Evolutionary conservation across 1,140 invertebrate genomes (phyloP).

Genomic region (Rhopalosiphum maidis): DNA sequence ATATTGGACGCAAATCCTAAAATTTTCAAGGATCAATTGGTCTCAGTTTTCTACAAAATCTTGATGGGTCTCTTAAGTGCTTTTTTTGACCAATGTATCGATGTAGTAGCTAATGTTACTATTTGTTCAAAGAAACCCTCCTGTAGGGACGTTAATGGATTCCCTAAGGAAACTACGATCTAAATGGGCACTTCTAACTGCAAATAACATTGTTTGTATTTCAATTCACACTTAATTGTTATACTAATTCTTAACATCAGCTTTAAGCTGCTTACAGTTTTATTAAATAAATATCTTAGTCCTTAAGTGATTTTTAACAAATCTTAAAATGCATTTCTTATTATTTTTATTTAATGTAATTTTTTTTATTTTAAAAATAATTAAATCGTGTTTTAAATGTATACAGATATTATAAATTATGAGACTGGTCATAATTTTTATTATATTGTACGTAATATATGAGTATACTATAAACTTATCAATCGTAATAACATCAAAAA

Average conservation of each 20-base stretch:
- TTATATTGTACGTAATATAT: no score
- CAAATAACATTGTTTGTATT: conserved; percentile 26
- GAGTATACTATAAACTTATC: no score
- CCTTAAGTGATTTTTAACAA: background rate
- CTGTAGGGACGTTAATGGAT: conserved; percentile 10
- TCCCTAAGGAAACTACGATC: background rate
- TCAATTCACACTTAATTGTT: background rate
- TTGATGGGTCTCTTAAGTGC: background rate
- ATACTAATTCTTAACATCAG: background rate
- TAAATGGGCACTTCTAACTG: conserved; percentile 21
- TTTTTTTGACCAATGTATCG: conserved; percentile 26
- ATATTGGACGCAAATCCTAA: background rate
- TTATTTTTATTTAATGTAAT: background rate
- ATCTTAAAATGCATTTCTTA: background rate
- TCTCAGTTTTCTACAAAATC: background rate
- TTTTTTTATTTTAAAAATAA: background rate
- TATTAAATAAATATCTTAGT: background rate
- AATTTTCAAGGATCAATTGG: background rate
- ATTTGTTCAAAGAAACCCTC: conserved; percentile 18
- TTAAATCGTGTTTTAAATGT: background rate
- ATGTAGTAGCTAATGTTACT: conserved; percentile 14
- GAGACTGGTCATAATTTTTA: background rate
- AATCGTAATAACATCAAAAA: background rate
- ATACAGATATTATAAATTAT: background rate
- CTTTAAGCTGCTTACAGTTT: background rate